Evolutionary conservation across 2,113 vertebrate species (phyloP).

Genomic region (Sula dactylatra): DNA sequence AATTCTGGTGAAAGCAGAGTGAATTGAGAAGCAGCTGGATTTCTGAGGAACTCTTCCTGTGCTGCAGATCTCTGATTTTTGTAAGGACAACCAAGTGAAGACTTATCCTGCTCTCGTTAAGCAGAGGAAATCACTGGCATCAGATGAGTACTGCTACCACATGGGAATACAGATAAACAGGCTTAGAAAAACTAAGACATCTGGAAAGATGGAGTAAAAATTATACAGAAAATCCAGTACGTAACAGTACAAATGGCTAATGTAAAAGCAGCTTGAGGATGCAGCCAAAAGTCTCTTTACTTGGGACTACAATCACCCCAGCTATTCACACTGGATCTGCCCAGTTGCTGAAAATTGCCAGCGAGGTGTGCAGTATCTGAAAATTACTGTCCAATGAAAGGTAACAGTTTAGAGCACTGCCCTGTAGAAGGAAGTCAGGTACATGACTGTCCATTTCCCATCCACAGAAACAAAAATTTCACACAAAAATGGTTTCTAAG

Average conservation of each 20-base stretch:
- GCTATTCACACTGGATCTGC: not conserved
- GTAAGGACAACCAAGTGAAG: not conserved
- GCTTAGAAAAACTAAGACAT: not conserved
- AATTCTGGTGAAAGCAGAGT: not conserved
- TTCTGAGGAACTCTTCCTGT: not conserved
- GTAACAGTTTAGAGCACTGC: not conserved
- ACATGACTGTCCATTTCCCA: not conserved
- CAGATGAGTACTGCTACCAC: not conserved
- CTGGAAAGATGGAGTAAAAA: not conserved
- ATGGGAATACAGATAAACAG: conserved; percentile 7
- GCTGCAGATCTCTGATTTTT: not conserved
- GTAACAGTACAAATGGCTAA: not conserved
- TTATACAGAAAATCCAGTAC: not conserved
- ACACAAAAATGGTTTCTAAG: not conserved
- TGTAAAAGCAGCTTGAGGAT: not conserved
- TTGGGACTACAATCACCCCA: not conserved
- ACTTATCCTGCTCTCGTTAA: not conserved
- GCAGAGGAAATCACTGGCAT: not conserved
- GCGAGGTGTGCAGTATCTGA: not conserved
- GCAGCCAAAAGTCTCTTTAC: not conserved
- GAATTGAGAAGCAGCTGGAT: not conserved
- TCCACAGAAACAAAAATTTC: not conserved
- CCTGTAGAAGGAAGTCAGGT: not conserved
- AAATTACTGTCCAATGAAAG: not conserved
- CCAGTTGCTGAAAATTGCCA: not conserved